Base-by-base conservation (phyloP, 2,888 invertebrate species). In the Cetonia aurata region DNA sequence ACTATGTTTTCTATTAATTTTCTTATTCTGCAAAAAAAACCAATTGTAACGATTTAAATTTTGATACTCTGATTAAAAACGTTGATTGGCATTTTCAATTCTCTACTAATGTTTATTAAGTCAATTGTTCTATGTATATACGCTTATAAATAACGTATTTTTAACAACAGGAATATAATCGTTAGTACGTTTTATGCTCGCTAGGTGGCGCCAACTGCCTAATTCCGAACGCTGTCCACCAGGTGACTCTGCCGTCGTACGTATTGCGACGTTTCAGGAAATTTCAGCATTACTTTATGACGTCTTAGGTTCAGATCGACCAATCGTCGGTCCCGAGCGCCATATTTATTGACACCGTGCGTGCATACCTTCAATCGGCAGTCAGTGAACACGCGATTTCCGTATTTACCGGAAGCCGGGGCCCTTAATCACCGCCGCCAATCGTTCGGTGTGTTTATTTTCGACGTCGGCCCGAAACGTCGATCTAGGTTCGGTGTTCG, bases 351-450 rank as follows among this genome's bases (percentile, higher is more conserved):
- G 48, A 60, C 44, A 60, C 60, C 44, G 48, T 60, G 60, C 60
- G 60, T 60, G 60, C 25, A 60, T 44, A 44, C 60, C 60, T 60
- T 48, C 46, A 60, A 60, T 48, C 46, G 60, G 31, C 48, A 60
- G 46, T 60, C 60, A 60, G 60, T 60, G 60, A 60, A 60, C 60
- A 60, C 60, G 60, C 60, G 60, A 60, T 60, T 48, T 60, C 60
- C 44, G 25, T 31, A 44, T 48, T 60, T 60, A 48, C 48, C 60
- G 60, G 60, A 60, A 60, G 60, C 46, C 8, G 31, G 3, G 31
- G 48, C n/a, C 60, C 60, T 60, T 46, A 60, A 60, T 60, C 48
- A 60, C 25, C 60, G 42, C 25, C 60, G 44, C 48, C 44, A 46
- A 60, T 60, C 48, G 48, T 48, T 6, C 46, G 15, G 46, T 25